Base-by-base conservation (phyloP, 1,140 invertebrate species). In the Eufriesea mexicana region DNA sequence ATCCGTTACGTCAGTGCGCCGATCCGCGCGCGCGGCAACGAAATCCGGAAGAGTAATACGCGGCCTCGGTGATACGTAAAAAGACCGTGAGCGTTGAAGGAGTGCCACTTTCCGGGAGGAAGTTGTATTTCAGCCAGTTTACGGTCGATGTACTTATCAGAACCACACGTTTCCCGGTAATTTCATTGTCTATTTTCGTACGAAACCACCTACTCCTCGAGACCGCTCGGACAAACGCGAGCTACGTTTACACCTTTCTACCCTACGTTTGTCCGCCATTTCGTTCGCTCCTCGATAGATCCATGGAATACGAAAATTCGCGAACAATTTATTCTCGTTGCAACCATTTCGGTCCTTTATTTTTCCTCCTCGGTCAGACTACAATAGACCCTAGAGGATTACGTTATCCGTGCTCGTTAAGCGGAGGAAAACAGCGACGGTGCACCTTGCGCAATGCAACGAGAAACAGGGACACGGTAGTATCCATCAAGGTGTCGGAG, bases 401-500 rank as follows among this genome's bases (percentile, higher is more conserved):
- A 51, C 73, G 80, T 78, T 78, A 70, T 70, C 49, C 51, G 42
- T 45, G 74, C 55, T 72, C 57, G 83, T 84, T 84, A 81, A 71
- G 57, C 57, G 35, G 23, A 77, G 62, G 79, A 68, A 67, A 83
- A 83, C 12, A 81, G 28, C 61, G 54, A 73, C 84, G 77, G 82
- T 84, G 84, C 91, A 91, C 91, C 91, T 92, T 92, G 91, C 89
- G 88, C 85, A 84, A 88, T 72, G 86, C 86, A 81, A 66, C 72
- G 84, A 79, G 82, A 88, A 88, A 89, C 81, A 88, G 84, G 84
- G 86, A 88, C 79, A 89, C 70, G 84, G 67, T 86, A 72, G 87
- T 89, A 91, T 88, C 88, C 85, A 89, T 91, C 88, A 92, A 91
- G 91, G 89, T 91, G 91, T 92, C 86, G 86, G 83, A 35, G 78